phyloP scores from a whole-genome alignment of 2,797 vertebrate species.

The Dicrostonyx torquatus region DNA sequence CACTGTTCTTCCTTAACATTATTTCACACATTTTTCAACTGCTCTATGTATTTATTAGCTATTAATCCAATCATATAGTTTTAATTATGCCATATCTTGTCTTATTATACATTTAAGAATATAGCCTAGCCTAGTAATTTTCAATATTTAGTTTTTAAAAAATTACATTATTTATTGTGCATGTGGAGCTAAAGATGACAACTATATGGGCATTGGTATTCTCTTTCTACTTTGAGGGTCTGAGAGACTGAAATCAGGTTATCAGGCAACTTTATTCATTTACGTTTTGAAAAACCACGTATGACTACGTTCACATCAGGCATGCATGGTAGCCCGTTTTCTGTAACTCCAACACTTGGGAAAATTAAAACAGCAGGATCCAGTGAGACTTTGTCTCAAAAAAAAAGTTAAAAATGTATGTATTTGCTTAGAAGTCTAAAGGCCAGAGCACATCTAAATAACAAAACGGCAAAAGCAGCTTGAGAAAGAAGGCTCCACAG shows the following conservation, averaged over 20 bases:
- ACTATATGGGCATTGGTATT: background rate
- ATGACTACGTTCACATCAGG: background rate
- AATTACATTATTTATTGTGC: background rate
- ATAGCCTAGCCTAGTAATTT: background rate
- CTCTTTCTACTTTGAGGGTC: background rate
- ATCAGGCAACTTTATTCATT: background rate
- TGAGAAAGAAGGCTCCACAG: slow-evolving; percentile 54
- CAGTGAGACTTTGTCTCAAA: background rate
- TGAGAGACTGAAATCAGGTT: background rate
- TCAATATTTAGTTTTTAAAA: background rate
- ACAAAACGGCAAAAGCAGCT: slow-evolving; percentile 38
- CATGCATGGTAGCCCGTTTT: background rate
- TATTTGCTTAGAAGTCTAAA: slow-evolving; percentile 66
- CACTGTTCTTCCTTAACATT: slow-evolving; percentile 36
- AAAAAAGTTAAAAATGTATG: background rate
- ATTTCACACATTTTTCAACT: background rate
- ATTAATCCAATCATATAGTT: background rate
- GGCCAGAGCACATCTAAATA: slow-evolving; percentile 67
- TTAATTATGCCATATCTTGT: slow-evolving; percentile 27
- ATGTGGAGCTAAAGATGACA: background rate
- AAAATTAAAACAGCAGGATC: background rate
- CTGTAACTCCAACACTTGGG: background rate
- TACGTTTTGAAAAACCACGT: background rate
- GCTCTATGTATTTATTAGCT: background rate
- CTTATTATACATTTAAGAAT: slow-evolving; percentile 25